Conservation (phyloP, 2,888 invertebrate genomes). For the Ichneumoninae sp. region DNA sequence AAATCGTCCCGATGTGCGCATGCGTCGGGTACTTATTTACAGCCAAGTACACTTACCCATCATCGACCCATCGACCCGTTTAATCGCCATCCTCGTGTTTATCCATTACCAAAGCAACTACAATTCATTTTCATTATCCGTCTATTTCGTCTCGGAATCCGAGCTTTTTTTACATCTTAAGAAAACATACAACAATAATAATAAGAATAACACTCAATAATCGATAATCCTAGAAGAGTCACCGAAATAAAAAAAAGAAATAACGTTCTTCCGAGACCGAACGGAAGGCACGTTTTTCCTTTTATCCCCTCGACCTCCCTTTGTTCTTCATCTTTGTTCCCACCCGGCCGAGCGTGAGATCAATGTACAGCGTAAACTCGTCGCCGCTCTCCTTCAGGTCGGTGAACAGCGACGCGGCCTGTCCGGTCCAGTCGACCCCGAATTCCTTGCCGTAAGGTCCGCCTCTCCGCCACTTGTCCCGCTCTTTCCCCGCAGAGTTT, state of each 20-base stretch:
- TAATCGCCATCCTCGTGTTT: too few species aligned
- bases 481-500: not conserved
- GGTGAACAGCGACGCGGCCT: constrained; percentile 33
- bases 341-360: constrained; percentile 42
- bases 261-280: not conserved
- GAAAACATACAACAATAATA: not conserved
- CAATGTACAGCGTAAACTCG: constrained; percentile 46
- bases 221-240: not conserved
- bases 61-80: too few species aligned
- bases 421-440: constrained; percentile 23
- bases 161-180: not conserved
- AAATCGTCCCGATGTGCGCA: too few species aligned
- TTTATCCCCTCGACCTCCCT: constrained; percentile 24
- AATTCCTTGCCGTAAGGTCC: not conserved
- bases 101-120: not conserved
- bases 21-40: too few species aligned
- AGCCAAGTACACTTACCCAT: too few species aligned
- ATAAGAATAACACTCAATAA: not conserved
- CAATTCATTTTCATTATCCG: not conserved
- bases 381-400: constrained; percentile 38
- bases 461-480: not conserved
- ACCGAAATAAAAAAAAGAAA: not conserved
- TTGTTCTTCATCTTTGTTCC: constrained; percentile 20
- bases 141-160: not conserved
- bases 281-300: not conserved